phyloP scores from a whole-genome alignment of 2,113 vertebrate genomes.

The Coracopsis vasa region DNA sequence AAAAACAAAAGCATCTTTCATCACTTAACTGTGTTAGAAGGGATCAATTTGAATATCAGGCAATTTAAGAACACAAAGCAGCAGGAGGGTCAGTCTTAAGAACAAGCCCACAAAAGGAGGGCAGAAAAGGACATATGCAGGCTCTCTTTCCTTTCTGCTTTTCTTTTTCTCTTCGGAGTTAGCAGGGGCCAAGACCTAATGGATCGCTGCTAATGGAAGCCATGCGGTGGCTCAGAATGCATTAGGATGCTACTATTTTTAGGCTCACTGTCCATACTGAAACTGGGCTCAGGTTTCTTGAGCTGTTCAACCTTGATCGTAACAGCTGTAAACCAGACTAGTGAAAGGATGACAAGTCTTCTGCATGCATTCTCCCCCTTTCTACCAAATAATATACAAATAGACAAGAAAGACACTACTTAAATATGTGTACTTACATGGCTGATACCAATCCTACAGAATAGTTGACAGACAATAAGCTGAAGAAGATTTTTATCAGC shows the following conservation, averaged over 20 bases:
- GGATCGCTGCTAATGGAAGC: slow-evolving; percentile 38
- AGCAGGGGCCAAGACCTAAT: slow-evolving; percentile 17
- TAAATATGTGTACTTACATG: background rate
- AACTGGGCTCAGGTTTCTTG: background rate
- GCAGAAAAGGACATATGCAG: background rate
- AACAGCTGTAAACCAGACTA: background rate
- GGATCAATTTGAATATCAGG: background rate
- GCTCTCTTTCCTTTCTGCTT: background rate
- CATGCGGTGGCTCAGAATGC: background rate
- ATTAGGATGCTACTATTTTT: slow-evolving; percentile 46
- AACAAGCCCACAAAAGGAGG: background rate
- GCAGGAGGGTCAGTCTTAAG: background rate
- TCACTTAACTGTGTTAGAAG: background rate
- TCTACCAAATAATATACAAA: background rate
- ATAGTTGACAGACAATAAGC: background rate
- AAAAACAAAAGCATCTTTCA: background rate
- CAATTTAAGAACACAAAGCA: background rate
- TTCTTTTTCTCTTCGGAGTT: background rate
- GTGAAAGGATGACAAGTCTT: background rate
- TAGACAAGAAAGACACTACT: background rate
- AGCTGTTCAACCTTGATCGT: background rate
- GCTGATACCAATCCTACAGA: background rate
- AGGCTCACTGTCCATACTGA: background rate
- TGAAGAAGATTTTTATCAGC: background rate
- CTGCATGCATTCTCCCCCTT: background rate